phyloP scores from a whole-genome alignment of 2,797 vertebrate genomes.

The Pseudotriccus pelzelni region DNA sequence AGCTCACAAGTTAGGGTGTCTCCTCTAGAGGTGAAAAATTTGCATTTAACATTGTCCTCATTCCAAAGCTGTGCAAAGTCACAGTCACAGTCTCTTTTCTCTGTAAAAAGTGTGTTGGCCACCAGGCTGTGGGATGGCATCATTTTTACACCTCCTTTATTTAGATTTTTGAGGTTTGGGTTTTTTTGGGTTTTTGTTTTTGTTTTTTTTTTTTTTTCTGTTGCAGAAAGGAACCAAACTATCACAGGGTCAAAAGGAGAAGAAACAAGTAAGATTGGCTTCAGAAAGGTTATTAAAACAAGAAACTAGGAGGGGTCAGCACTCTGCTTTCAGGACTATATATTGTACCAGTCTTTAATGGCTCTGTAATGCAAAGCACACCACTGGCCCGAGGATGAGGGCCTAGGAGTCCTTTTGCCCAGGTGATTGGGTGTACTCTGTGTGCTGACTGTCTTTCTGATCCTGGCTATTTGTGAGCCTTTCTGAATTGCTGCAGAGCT shows the following conservation, averaged over 20 bases:
- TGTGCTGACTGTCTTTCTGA: background rate
- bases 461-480: background rate
- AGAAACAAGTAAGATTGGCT: background rate
- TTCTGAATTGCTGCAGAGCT: background rate
- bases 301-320: background rate
- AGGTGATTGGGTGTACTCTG: background rate
- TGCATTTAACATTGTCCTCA: accelerated
- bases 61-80: background rate
- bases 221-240: background rate
- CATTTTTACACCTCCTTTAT: background rate
- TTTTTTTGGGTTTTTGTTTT: background rate
- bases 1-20: background rate
- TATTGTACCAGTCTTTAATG: background rate
- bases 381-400: accelerated
- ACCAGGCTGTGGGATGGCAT: background rate
- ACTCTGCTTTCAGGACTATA: background rate
- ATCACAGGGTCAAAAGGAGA: background rate
- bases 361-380: background rate
- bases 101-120: background rate
- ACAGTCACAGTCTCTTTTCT: background rate
- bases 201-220: background rate
- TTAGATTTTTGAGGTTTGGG: background rate
- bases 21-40: background rate
- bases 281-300: background rate
- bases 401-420: background rate